phyloP scores from a whole-genome alignment of 2,113 vertebrate genomes.

The Butorides virescens region DNA sequence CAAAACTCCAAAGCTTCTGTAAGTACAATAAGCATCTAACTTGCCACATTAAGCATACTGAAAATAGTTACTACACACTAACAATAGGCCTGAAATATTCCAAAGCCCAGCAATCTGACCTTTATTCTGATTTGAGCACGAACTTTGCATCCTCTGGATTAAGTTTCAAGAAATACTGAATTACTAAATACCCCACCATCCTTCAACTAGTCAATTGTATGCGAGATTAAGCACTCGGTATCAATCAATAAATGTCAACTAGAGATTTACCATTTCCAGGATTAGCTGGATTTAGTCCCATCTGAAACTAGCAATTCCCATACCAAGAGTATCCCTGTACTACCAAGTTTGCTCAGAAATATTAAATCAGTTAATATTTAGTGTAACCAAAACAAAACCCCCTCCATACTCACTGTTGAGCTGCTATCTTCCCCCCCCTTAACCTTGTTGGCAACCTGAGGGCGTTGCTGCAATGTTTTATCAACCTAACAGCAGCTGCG shows the following conservation, averaged over 20 bases:
- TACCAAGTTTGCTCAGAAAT: background rate
- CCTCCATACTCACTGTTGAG: background rate
- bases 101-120: background rate
- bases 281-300: background rate
- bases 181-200: background rate
- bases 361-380: background rate
- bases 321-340: background rate
- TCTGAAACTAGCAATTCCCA: background rate
- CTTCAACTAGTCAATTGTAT: background rate
- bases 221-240: background rate
- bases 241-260: background rate
- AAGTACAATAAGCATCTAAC: background rate
- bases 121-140: background rate
- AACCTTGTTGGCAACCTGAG: fast-evolving
- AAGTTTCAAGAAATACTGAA: slow-evolving; percentile 13
- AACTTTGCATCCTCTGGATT: background rate
- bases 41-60: background rate
- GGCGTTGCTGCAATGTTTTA: background rate
- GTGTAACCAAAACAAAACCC: background rate
- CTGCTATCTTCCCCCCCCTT: background rate
- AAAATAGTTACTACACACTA: background rate
- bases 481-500: background rate
- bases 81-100: background rate
- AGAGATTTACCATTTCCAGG: background rate
- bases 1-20: background rate